Evolutionary conservation across 2,888 invertebrate genomes (phyloP).

Genomic region (Furcula furcula): DNA sequence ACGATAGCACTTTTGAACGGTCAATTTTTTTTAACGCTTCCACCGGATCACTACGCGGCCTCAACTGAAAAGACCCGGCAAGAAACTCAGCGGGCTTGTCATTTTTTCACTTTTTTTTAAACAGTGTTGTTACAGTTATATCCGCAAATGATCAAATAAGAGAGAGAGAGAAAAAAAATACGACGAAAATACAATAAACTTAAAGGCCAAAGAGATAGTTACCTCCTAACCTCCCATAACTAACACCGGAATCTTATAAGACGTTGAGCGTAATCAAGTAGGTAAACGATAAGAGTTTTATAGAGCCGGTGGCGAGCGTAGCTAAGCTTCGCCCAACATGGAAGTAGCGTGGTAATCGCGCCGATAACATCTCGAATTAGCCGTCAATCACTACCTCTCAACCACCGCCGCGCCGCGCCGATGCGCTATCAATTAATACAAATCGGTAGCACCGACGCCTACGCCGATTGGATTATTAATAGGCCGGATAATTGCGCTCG

Average conservation of each 20-base stretch:
- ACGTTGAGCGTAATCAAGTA: neutral
- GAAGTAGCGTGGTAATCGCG: conserved; percentile 60
- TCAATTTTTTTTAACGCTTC: too few species aligned
- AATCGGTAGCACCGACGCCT: conserved; percentile 71
- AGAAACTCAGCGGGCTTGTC: too few species aligned
- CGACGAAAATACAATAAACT: too few species aligned
- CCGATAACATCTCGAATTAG: conserved; percentile 76
- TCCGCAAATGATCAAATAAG: too few species aligned
- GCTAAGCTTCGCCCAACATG: conserved; percentile 4
- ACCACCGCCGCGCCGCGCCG: conserved; percentile 48
- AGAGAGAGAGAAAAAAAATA: too few species aligned
- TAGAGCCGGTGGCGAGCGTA: conserved; percentile 1
- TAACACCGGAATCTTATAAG: neutral
- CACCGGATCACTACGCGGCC: too few species aligned
- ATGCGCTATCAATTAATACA: conserved; percentile 74
- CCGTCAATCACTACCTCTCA: conserved; percentile 75
- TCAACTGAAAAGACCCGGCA: too few species aligned
- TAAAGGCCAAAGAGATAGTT: too few species aligned
- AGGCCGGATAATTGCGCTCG: conserved; percentile 62
- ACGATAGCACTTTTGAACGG: too few species aligned
- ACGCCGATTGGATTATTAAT: conserved; percentile 70
- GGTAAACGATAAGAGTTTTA: conserved; percentile 1
- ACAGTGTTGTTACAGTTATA: too few species aligned
- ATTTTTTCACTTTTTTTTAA: too few species aligned
- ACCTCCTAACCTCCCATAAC: too few species aligned